Evolutionary conservation across 2,797 vertebrate species (phyloP), one percentile per base, ranked within the genome.

Genomic region (Muscicapa comitata): DNA sequence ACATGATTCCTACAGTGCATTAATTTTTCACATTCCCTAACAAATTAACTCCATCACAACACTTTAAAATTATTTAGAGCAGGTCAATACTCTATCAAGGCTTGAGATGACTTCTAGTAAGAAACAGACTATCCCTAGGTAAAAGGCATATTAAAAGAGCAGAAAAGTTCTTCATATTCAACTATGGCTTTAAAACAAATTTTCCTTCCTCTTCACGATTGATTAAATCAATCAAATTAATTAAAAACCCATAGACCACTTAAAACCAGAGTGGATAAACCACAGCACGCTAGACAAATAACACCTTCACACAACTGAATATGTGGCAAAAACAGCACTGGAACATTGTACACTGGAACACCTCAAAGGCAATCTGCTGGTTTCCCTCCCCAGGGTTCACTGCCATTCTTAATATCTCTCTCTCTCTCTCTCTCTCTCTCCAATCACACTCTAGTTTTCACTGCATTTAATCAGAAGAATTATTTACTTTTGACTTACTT

Each of bases 401-500:
- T 6, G 25, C 37, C n/a, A 78, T 70, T 40, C 48, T 35, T 37
- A 75, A 7, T 12, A 17, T 72, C n/a, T 38, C 31, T 28, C 26
- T 51, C 28, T 24, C 59, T 38, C 40, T 38, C 37, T 28, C 26
- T 51, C 17, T 24, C 59, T 38, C 40, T 61, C 24, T 11, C 47
- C 14, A 57, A 28, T 37, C 55, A 66, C 88, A 65, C 45, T 85
- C 76, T 40, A 67, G 21, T 67, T 93, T 94, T 76, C 45, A 33
- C 18, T 61, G 31, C 37, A 54, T 73, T 90, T 87, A 84, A 92
- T 87, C 50, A 82, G 53, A 77, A 86, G 38, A 81, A 58, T 87
- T 74, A 83, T 33, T 86, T 86, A 91, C 82, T 80, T 88, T 66
- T 79, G 61, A 91, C 50, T 90, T 61, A 18, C 40, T 90, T 87